Conservation (phyloP, 2,113 vertebrate genomes). For the Aegotheles bennettii region DNA sequence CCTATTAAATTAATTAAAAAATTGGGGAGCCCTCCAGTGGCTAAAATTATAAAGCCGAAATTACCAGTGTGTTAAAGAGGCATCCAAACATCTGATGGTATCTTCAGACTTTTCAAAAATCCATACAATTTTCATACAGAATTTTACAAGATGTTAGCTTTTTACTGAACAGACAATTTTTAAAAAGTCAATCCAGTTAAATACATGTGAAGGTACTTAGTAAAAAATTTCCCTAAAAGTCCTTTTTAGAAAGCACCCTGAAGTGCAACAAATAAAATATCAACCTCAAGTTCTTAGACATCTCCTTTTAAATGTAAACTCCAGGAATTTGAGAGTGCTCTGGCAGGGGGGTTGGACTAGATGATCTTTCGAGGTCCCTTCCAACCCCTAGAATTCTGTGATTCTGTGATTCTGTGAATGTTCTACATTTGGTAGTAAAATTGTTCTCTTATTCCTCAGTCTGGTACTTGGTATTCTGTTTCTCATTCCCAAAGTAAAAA, state of each 20-base stretch:
- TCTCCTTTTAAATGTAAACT: not conserved
- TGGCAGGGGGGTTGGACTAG: too few species aligned
- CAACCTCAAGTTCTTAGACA: not conserved
- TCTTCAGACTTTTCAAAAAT: not conserved
- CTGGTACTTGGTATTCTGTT: not conserved
- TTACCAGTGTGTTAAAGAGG: not conserved
- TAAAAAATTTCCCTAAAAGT: not conserved
- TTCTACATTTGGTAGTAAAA: not conserved
- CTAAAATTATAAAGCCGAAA: not conserved
- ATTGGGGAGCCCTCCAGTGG: constrained; percentile 51
- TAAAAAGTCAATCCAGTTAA: not conserved
- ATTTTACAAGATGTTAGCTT: not conserved
- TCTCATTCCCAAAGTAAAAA: not conserved
- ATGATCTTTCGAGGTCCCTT: too few species aligned
- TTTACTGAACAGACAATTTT: not conserved
- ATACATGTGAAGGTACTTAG: not conserved
- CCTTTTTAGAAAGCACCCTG: not conserved
- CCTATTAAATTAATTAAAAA: constrained; percentile 19
- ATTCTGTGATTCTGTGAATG: too few species aligned
- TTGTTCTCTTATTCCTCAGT: not conserved
- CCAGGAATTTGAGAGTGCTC: not conserved
- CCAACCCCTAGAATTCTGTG: too few species aligned
- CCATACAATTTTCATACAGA: not conserved
- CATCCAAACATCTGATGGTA: not conserved
- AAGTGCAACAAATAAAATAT: not conserved